Base-by-base conservation (phyloP, 2,113 vertebrate species). In the Nycticorax nycticorax region DNA sequence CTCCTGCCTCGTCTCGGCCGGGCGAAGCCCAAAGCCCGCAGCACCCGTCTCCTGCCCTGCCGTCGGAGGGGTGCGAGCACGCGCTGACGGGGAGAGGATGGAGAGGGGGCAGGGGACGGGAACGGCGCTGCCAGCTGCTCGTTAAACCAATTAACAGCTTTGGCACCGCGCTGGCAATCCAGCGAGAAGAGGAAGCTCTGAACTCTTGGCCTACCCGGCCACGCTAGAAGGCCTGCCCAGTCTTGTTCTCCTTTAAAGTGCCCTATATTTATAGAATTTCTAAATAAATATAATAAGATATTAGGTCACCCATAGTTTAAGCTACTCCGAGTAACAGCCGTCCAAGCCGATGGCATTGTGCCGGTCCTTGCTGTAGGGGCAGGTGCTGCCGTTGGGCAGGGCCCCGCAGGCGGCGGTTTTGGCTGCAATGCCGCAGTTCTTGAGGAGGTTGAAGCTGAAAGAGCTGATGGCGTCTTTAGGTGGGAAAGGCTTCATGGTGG, bases 401-500 rank as follows among this genome's bases (percentile, higher is more conserved):
- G 98, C 98, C 89, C 98, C 98, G 92, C 97, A 99, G 96, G 97
- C 98, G 94, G 97, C 98, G 88, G 97, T 97, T 96, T 98, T 98
- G 96, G 98, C 98, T 30, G 98, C 98, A 7, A 99, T 99, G 96
- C 98, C 95, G 89, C 99, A 99, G 98, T 99, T 99, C 97, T 99
- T 99, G 96, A 99, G 98, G 98, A 99, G 98, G 98, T 98, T 98
- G 98, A 99, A 98, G 98, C 98, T 98, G 97, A 99, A 99, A 90
- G 98, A 98, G 83, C 99, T 94, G 47, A 98, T 92, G 55, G 99
- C 97, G 93, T 99, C 99, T 98, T 98, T 99, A 96, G 98, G 99
- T 92, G 99, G 98, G 97, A 99, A 99, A 98, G 99, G 99, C 99
- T 99, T 99, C 99, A 99, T 99, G 98, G 99, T 99, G 98, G 99